phyloP scores from a whole-genome alignment of 2,888 invertebrate genomes.

The Dasysyrphus tricinctus region DNA sequence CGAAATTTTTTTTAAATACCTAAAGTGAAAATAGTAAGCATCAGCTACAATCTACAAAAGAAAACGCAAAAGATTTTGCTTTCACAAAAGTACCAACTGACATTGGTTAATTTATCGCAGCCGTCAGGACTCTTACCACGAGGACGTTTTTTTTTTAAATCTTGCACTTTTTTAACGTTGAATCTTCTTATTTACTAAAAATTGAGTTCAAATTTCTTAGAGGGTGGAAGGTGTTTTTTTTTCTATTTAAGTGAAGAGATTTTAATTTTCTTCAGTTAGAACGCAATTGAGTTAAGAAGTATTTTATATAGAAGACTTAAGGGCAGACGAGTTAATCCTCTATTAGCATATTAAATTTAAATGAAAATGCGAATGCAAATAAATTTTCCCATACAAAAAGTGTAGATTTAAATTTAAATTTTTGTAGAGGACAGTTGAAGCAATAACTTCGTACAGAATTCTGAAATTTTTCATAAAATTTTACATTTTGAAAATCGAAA shows the following conservation, averaged over 20 bases:
- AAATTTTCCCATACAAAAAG: not conserved
- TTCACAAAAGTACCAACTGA: not conserved
- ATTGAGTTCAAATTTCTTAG: not conserved
- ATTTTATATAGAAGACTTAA: not conserved
- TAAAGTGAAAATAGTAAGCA: not conserved
- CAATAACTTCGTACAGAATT: no score
- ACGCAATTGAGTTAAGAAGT: conserved; percentile 2
- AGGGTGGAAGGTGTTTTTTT: not conserved
- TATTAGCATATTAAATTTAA: not conserved
- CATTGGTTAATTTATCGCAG: conserved; percentile 44
- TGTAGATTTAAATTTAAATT: not conserved
- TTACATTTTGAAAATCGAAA: no score
- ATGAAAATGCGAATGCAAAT: not conserved
- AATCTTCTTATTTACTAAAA: not conserved
- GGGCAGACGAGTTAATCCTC: not conserved
- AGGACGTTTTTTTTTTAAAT: conserved; percentile 19
- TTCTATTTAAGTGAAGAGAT: not conserved
- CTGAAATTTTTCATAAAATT: no score
- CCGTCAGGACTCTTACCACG: conserved; percentile 29
- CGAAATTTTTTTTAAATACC: conserved; percentile 32
- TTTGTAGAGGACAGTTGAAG: no score
- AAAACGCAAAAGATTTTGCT: conserved; percentile 22
- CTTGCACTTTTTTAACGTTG: conserved; percentile 33
- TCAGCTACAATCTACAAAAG: conserved; percentile 15
- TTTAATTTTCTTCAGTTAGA: not conserved